Evolutionary conservation across 2,113 vertebrate species (phyloP).

Genomic region (Tupaia tana): DNA sequence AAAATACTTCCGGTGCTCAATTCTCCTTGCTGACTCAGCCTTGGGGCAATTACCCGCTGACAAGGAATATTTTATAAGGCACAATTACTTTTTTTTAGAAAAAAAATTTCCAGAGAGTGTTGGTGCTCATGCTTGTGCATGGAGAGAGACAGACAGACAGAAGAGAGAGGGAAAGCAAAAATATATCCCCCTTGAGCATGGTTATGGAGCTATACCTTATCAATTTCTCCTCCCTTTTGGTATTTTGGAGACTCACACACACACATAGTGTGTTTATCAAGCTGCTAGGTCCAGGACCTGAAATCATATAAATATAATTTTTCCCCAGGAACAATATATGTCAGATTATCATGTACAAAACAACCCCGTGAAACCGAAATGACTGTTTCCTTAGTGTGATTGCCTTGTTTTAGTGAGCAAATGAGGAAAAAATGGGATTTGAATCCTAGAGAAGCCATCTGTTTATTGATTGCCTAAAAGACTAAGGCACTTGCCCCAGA

Average conservation of each 20-base stretch:
- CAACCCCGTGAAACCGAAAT: background rate
- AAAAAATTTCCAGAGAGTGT: background rate
- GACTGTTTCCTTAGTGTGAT: background rate
- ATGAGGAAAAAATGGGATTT: background rate
- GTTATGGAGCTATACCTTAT: too few species aligned
- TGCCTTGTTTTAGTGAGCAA: constrained; percentile 59
- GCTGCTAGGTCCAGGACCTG: too few species aligned
- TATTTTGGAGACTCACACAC: too few species aligned
- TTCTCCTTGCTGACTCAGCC: background rate
- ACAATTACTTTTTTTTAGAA: constrained; percentile 16
- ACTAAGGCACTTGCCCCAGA: constrained; percentile 20
- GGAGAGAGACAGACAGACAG: too few species aligned
- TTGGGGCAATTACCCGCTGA: background rate
- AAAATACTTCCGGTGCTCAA: background rate
- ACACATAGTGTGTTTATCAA: too few species aligned
- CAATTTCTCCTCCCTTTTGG: too few species aligned
- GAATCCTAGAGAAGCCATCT: constrained; percentile 52
- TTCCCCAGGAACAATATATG: background rate
- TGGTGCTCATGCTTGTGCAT: too few species aligned
- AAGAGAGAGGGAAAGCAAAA: too few species aligned
- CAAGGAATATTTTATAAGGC: background rate
- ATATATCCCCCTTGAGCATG: too few species aligned
- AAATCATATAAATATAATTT: too few species aligned
- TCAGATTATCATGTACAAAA: background rate
- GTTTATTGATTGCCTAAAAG: constrained; percentile 58